Evolutionary conservation across 1,140 invertebrate genomes (phyloP).

Genomic region (Goniozus legneri): DNA sequence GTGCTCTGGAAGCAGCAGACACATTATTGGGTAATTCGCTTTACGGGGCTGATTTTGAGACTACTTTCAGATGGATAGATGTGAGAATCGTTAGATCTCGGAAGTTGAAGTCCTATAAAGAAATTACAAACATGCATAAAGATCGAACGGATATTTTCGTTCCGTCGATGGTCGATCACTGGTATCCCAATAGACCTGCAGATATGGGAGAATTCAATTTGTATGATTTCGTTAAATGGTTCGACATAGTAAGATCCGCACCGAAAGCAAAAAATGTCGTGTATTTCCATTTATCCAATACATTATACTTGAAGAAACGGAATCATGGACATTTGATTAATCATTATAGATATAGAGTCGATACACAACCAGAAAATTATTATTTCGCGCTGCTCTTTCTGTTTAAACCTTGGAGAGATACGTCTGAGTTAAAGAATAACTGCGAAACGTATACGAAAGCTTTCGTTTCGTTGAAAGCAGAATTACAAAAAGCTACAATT

Average conservation of each 20-base stretch:
- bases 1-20: conserved; percentile 31
- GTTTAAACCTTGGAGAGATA: conserved; percentile 31
- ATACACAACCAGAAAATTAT: conserved; percentile 28
- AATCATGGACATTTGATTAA: conserved; percentile 26
- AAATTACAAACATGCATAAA: conserved; percentile 22
- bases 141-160: conserved; percentile 31
- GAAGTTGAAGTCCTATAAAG: conserved; percentile 19
- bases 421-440: conserved; percentile 17
- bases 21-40: conserved; percentile 3
- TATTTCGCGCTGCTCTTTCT: conserved; percentile 29
- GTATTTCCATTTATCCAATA: conserved; percentile 12
- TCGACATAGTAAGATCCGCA: background rate
- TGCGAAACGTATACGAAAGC: conserved; percentile 23
- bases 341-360: conserved; percentile 25
- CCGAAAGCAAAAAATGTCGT: conserved; percentile 4
- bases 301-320: conserved; percentile 23
- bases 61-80: conserved; percentile 37
- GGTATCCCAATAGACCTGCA: conserved; percentile 25
- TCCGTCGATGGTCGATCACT: conserved; percentile 22
- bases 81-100: conserved; percentile 28
- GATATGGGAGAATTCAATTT: conserved; percentile 22
- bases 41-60: conserved; percentile 33
- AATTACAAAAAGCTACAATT: conserved; percentile 15
- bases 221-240: conserved; percentile 20
- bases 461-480: conserved; percentile 15